Conservation (phyloP, 1,140 invertebrate species). For the silkworm (Bombyx mori) region ASM3026992v2 NC_085121.1:6810001-6810500, state of each 20-base stretch:
- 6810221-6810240: neutral
- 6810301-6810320: neutral
- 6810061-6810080: neutral
- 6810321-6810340: conserved; percentile 1
- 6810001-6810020: neutral
- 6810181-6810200: conserved; percentile 1
- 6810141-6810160: neutral
- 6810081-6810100: neutral
- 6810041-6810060: neutral
- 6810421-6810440: too few species aligned
- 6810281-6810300: neutral
- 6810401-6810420: too few species aligned
- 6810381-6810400: neutral
- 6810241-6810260: neutral
- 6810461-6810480: too few species aligned
- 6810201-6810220: neutral
- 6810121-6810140: neutral
- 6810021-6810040: neutral
- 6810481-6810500: too few species aligned
- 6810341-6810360: conserved; percentile 1
- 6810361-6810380: neutral
- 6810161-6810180: conserved; percentile 1
- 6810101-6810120: neutral
- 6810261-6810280: conserved; percentile 3
- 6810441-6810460: too few species aligned